Base-by-base conservation (phyloP, 2,797 vertebrate genomes). In the Paratrypauchen microcephalus region DNA sequence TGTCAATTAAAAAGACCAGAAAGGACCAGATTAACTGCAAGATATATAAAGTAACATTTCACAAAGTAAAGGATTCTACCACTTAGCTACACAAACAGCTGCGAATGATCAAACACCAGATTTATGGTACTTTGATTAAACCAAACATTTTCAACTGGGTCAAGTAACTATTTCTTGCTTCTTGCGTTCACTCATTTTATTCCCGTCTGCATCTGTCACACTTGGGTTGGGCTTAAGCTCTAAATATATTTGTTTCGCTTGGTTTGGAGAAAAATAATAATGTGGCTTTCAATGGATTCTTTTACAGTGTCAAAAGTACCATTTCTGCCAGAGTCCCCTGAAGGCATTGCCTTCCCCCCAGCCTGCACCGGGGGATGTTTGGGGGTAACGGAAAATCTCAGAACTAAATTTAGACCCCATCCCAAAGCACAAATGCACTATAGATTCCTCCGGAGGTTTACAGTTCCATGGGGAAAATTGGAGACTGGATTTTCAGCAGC, bases 241-340 rank as follows among this genome's bases (percentile, higher is more conserved):
- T 65, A 65, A 65, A 65, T 65, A 65, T 65, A 65, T 50, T 65
- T 65, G 45, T 65, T 50, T 65, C 47, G 63, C 63, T 30, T 16
- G 26, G 45, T 28, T 65, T 30, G 24, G 63, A 13, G 26, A 19
- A 65, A 36, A 30, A 65, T 65, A 65, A 65, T 65, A 24, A 50
- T 65, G 63, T 65, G 39, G 61, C 47, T 30, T 52, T 65, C 45
- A 50, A 65, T n/a, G 47, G 47, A 65, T 48, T 50, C 26, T 28
- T 65, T 52, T 50, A 65, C 63, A 64, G 61, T 45, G 62, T 64
- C 45, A 65, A 50, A 65, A 50, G 63, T n/a, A 30, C 18, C 15
- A 32, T 65, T 50, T 30, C 47, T 65, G 47, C 63, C 63, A 65
- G 30, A 50, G 6, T 3, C 23, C 61, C 41, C 61, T 47, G 41